These are phyloP conservation scores for Alosa alosa DNA, from an alignment of 2,113 vertebrate genomes.

Conservation along the genomic window DNA sequence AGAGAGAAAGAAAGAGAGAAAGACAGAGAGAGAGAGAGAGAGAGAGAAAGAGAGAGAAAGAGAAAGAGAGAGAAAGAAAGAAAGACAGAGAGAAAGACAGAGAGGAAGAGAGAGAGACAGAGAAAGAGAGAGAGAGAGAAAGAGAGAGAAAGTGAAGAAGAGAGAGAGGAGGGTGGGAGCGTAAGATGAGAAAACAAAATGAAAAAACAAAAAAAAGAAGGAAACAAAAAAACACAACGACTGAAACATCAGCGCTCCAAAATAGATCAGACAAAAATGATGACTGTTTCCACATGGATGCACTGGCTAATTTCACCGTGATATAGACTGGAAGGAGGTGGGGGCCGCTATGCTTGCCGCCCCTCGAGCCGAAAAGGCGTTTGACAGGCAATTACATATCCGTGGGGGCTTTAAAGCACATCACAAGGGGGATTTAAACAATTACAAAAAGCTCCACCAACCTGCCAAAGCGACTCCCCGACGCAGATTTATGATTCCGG, in stretches of 20 bases:
- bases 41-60: background rate
- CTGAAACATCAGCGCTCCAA: constrained; percentile 44
- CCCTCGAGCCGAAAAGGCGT: constrained; percentile 45
- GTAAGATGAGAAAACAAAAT: background rate
- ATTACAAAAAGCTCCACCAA: constrained; percentile 59
- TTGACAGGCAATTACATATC: constrained; percentile 64
- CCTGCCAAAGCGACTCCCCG: constrained; percentile 54
- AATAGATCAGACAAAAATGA: constrained; percentile 51
- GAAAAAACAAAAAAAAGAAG: background rate
- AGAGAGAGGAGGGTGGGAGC: background rate
- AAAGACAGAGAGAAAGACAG: too few species aligned
- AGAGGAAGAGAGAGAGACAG: too few species aligned
- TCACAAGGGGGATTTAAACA: constrained; percentile 63
- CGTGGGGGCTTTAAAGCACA: constrained; percentile 59
- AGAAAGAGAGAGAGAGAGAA: too few species aligned
- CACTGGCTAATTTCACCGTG: too few species aligned
- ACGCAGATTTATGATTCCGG: constrained; percentile 53
- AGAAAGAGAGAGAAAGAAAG: too few species aligned
- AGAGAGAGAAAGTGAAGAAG: background rate
- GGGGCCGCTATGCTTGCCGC: too few species aligned
- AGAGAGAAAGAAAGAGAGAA: background rate
- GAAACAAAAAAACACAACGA: constrained; percentile 27
- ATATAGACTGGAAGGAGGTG: too few species aligned
- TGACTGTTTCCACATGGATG: constrained; percentile 51
- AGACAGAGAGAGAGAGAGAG: background rate